Evolutionary conservation across 1,140 invertebrate genomes (phyloP).

Genomic region (Drosophila sturtevanti): DNA sequence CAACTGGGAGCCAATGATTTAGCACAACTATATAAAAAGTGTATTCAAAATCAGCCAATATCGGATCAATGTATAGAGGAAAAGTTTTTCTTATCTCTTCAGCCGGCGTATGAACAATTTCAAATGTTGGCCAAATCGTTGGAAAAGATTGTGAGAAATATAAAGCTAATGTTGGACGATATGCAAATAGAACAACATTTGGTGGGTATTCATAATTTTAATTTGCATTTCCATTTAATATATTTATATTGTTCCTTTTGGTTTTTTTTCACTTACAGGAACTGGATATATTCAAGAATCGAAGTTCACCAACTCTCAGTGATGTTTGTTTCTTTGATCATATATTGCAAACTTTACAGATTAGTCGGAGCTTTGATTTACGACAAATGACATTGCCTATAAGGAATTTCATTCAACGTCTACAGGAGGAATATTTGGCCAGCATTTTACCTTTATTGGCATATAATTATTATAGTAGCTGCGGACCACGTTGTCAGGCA

Average conservation of each 20-base stretch:
- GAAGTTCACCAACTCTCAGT: constrained; percentile 1
- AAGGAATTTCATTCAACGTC: constrained; percentile 24
- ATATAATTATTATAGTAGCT: constrained; percentile 31
- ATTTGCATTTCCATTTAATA: neutral
- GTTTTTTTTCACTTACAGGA: constrained; percentile 23
- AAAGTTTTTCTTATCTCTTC: constrained; percentile 38
- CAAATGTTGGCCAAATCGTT: constrained; percentile 24
- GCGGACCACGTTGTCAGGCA: constrained; percentile 27
- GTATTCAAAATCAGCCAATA: neutral
- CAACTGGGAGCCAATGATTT: constrained; percentile 20
- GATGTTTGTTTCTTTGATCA: constrained; percentile 54
- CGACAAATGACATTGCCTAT: constrained; percentile 44
- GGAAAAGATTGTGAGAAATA: constrained; percentile 11
- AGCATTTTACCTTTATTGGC: constrained; percentile 41
- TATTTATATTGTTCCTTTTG: neutral
- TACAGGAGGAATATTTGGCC: constrained; percentile 37
- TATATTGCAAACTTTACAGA: constrained; percentile 38
- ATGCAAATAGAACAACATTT: constrained; percentile 38
- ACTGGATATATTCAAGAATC: constrained; percentile 33
- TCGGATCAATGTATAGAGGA: constrained; percentile 9
- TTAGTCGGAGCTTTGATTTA: constrained; percentile 45
- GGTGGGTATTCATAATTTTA: constrained; percentile 22
- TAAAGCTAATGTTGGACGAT: constrained; percentile 54
- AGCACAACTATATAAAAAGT: constrained; percentile 8
- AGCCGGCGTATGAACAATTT: constrained; percentile 45